Conservation (phyloP, 2,113 vertebrate species). For the Numida meleagris region DNA sequence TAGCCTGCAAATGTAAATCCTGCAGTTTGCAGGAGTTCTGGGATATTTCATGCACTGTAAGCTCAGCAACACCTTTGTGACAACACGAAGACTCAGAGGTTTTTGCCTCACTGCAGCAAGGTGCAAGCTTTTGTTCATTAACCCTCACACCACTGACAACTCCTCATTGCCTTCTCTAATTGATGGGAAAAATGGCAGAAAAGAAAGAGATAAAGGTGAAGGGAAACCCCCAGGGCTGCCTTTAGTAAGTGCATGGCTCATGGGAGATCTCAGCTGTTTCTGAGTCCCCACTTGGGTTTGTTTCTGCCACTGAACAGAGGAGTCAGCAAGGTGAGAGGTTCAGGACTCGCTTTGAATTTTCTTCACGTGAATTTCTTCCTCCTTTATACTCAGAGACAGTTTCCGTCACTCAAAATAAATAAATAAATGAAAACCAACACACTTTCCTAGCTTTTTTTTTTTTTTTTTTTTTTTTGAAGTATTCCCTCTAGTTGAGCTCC, state of each 20-base stretch:
- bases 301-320: background rate
- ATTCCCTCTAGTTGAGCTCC: background rate
- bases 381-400: background rate
- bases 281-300: background rate
- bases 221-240: background rate
- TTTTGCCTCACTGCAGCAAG: constrained; percentile 28
- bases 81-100: constrained; percentile 20
- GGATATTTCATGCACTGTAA: constrained; percentile 23
- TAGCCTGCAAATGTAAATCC: constrained; percentile 37
- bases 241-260: background rate
- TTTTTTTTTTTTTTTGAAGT: background rate
- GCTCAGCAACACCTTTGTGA: constrained; percentile 48
- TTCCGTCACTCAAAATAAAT: background rate
- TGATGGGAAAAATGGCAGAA: background rate
- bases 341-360: background rate
- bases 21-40: constrained; percentile 44
- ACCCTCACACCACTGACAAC: background rate
- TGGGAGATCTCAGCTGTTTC: background rate
- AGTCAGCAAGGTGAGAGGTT: background rate
- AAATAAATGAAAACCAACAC: background rate
- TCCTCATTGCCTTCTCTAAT: background rate
- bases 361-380: background rate
- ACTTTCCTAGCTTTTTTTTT: background rate
- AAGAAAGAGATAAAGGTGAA: background rate
- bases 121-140: background rate